Evolutionary conservation across 92 coral and sea anemone genomes (phyloP), one percentile per base, ranked within the genome.

Genomic region (Zoanthus gigantus): DNA sequence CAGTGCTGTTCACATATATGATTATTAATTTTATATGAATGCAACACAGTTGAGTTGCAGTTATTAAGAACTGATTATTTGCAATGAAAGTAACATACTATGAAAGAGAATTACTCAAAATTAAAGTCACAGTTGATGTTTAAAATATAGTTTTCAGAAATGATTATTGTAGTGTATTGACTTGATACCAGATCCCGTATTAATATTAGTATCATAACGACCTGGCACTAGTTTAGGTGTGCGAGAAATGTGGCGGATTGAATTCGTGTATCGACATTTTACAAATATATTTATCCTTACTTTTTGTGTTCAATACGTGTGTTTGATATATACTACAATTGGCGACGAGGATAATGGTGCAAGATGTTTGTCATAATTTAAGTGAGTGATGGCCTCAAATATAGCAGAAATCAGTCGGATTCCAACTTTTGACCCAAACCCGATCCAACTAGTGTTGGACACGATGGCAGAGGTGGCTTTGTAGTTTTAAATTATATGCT

Each of bases 241-340:
- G 72, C 72, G 12, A 66, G 2, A 66, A 66, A 0, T 66, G 72
- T 66, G 72, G 72, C 2, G 72, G 72, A 66, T 66, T 66, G 72
- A 66, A 66, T 66, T 66, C 72, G 72, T 28, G 72, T 66, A 66
- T 66, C 72, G 72, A 66, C 72, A 66, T 66, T 66, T 1, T 66
- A 28, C 4, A 66, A 66, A 66, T 66, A 66, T 66, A 66, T 66
- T 66, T 66, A 66, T 66, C 72, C 72, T 66, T 66, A 66, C 72
- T 2, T 66, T 23, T 66, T 66, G 72, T 66, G 72, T 66, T 66
- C 72, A 66, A 66, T 66, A 66, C 72, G 72, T 66, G 32, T 66
- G 28, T 66, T 66, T 66, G 34, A 66, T 66, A 66, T 66, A 66
- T 66, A 66, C 72, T 66, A 66, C 72, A 66, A 34, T 34, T 34